Evolutionary conservation across 2,113 vertebrate genomes (phyloP), one percentile per base, ranked within the genome.

Genomic region (Grammomys dolichurus): DNA sequence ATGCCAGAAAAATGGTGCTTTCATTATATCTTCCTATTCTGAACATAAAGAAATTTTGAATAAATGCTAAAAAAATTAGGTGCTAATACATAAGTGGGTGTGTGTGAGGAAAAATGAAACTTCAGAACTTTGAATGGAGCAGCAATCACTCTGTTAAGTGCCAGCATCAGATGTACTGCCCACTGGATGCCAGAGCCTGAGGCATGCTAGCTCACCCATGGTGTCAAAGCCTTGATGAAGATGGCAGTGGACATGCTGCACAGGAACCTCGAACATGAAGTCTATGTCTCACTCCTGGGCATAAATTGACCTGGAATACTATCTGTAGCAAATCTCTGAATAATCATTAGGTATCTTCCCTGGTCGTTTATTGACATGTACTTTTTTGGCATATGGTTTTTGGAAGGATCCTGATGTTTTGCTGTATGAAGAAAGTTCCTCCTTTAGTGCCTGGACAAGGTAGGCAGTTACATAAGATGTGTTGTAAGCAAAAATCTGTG

Each of bases 211-310:
- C 14, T 87, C 31, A 10, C 0, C 51, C 17, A 20, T 48, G 7
- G 1, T 73, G 3, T 40, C 58, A n/a, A n/a, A 87, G 6, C 13
- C 26, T 16, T 9, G 1, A 24, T 4, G 40, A 75, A 40, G 40
- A 26, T 43, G 7, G 7, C 3, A 2, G 8, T 24, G 1, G 69
- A n/a, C 43, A 3, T n/a, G 2, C 3, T 76, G 43, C 2, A 10
- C 13, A 3, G 24, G 80, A 26, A 65, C 24, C 0, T 5, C 5
- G 36, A 3, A 31, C 2, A 31, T 4, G 7, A 70, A 43, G 28
- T 31, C 28, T 14, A 13, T 33, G 58, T 12, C 46, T 82, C 13
- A 17, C 19, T 76, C 43, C 69, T 12, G 13, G 11, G n/a, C 40
- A 19, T 89, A 16, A 28, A 10, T 14, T 40, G 58, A 40, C 12